These are phyloP conservation scores for Strix aluco DNA, from an alignment of 2,113 vertebrate species.

Conservation along the genomic window DNA sequence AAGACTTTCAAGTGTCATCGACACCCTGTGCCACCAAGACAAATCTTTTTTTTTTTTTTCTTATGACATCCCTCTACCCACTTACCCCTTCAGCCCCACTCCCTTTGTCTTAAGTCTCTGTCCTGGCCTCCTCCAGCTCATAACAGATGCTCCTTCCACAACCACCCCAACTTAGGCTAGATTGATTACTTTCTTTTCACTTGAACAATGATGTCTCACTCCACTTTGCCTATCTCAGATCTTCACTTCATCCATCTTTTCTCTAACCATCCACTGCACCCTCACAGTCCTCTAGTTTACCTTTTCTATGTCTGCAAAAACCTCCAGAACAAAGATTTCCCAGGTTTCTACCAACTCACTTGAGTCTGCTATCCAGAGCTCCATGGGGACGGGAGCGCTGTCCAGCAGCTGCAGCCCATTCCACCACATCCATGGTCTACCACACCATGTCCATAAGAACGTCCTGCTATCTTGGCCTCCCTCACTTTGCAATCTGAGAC, in stretches of 20 bases:
- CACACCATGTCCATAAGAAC: rapidly evolving
- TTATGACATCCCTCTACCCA: neutral
- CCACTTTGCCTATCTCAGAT: neutral
- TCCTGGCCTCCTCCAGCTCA: neutral
- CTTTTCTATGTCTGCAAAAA: neutral
- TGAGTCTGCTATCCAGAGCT: rapidly evolving
- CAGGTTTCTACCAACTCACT: neutral
- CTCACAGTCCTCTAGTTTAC: rapidly evolving
- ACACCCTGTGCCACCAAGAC: neutral
- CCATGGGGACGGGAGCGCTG: rapidly evolving
- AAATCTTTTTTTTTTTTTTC: neutral
- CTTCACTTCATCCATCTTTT: neutral
- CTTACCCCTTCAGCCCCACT: neutral
- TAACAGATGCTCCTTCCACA: neutral
- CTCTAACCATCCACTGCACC: neutral
- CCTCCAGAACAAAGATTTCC: neutral
- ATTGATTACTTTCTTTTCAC: neutral
- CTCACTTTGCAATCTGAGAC: neutral
- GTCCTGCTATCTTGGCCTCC: neutral
- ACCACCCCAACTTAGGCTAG: too few species aligned
- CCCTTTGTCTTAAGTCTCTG: neutral
- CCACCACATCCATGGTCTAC: rapidly evolving
- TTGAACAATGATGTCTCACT: neutral
- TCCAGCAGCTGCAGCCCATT: neutral
- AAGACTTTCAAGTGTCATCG: neutral